Evolutionary conservation across 2,797 vertebrate species (phyloP).

Genomic region (Chiloscyllium punctatum): DNA sequence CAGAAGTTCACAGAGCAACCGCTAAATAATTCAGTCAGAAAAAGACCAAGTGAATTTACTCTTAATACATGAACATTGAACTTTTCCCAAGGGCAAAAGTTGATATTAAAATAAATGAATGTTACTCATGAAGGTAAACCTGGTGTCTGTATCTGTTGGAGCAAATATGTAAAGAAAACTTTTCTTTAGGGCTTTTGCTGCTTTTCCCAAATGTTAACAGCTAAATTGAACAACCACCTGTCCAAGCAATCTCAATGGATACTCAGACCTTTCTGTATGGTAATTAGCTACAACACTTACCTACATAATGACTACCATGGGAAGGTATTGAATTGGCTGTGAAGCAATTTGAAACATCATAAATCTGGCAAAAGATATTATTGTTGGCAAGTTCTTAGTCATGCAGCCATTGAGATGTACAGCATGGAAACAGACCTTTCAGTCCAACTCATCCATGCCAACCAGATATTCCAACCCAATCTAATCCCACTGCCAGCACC

Average conservation of each 20-base stretch:
- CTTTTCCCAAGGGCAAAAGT: neutral
- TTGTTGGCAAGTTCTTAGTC: neutral
- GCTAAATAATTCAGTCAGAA: neutral
- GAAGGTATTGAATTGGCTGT: neutral
- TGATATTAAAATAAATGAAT: neutral
- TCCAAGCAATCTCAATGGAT: neutral
- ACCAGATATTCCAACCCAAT: too few relatives aligned
- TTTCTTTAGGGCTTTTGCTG: neutral
- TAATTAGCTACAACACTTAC: neutral
- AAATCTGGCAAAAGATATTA: neutral
- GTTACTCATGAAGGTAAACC: neutral
- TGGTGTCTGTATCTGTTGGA: neutral
- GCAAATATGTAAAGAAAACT: neutral
- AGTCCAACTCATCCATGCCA: too few relatives aligned
- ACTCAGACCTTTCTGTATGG: neutral
- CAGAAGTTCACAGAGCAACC: slow-evolving; percentile 39
- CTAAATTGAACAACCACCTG: neutral
- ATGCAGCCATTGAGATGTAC: too few relatives aligned
- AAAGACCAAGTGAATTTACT: neutral
- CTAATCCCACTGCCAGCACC: too few relatives aligned
- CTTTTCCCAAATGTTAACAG: neutral
- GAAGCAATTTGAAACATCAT: neutral
- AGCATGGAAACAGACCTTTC: too few relatives aligned
- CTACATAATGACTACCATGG: neutral
- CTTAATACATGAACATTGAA: neutral